Evolutionary conservation across 2,113 vertebrate species (phyloP).

Genomic region (Gambusia affinis): DNA sequence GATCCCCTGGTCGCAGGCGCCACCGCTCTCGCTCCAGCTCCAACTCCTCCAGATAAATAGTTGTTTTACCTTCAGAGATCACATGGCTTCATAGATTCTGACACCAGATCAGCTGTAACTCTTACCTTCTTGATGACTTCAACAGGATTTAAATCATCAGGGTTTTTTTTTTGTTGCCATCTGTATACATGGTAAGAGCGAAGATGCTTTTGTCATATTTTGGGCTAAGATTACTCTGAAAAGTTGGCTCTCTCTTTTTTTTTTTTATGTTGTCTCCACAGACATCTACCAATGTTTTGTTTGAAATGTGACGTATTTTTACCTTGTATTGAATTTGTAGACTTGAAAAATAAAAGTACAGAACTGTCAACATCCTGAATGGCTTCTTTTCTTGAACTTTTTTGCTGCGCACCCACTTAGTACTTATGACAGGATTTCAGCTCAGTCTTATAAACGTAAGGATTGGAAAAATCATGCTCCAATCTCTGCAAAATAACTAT

Average conservation of each 20-base stretch:
- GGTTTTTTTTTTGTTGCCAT: slow-evolving; percentile 21
- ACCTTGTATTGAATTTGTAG: slow-evolving; percentile 54
- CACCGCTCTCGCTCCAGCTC: slow-evolving; percentile 97
- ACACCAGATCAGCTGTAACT: slow-evolving; percentile 12
- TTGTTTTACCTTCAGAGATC: neutral
- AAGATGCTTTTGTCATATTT: slow-evolving; percentile 15
- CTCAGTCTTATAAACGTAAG: too few species aligned
- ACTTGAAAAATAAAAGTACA: slow-evolving; percentile 62
- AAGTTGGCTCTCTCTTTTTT: neutral
- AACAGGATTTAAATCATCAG: slow-evolving; percentile 13
- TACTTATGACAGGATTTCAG: too few species aligned
- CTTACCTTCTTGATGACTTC: slow-evolving; percentile 12
- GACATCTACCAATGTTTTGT: slow-evolving; percentile 33
- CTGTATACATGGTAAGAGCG: neutral
- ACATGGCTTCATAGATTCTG: slow-evolving; percentile 5
- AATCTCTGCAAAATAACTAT: too few species aligned
- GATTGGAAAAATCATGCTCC: too few species aligned
- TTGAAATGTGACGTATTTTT: slow-evolving; percentile 41
- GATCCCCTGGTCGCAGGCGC: slow-evolving; percentile 92
- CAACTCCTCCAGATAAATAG: slow-evolving; percentile 92
- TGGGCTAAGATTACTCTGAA: slow-evolving; percentile 17
- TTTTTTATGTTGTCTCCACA: slow-evolving; percentile 9
- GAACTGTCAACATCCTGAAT: slow-evolving; percentile 15
- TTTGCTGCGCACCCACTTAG: neutral
- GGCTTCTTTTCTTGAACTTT: neutral